These are phyloP conservation scores for Helarctos malayanus DNA, from an alignment of 2,797 vertebrate genomes.

Conservation along the genomic window DNA sequence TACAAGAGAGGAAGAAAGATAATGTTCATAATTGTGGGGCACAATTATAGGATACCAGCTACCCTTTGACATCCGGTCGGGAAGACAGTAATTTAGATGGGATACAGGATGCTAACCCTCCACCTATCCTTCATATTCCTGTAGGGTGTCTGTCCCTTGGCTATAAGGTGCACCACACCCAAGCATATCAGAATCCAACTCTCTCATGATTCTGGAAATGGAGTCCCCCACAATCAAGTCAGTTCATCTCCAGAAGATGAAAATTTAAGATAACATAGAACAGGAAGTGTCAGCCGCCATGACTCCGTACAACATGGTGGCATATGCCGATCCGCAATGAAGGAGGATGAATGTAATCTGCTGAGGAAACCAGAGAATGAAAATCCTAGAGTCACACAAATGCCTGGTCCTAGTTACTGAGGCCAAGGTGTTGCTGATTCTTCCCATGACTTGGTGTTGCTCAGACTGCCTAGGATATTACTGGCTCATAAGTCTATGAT, in stretches of 20 bases:
- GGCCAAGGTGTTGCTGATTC: not conserved
- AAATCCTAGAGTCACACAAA: not conserved
- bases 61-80: not conserved
- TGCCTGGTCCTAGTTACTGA: not conserved
- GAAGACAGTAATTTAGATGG: not conserved
- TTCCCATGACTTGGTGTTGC: fast-evolving
- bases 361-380: not conserved
- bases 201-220: not conserved
- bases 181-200: not conserved
- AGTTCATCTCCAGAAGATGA: not conserved
- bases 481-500: not conserved
- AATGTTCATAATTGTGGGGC: not conserved
- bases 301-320: not conserved
- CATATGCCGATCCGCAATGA: not conserved
- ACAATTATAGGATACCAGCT: not conserved
- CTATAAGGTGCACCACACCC: fast-evolving
- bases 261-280: not conserved
- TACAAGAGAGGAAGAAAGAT: not conserved
- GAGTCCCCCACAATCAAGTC: not conserved
- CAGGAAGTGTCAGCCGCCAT: not conserved
- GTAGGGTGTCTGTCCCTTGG: not conserved
- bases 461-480: not conserved
- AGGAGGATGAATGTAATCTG: not conserved
- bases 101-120: not conserved
- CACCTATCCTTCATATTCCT: not conserved